These are phyloP conservation scores for Liasis olivaceus DNA, from an alignment of 2,797 vertebrate species.

Conservation along the genomic window DNA sequence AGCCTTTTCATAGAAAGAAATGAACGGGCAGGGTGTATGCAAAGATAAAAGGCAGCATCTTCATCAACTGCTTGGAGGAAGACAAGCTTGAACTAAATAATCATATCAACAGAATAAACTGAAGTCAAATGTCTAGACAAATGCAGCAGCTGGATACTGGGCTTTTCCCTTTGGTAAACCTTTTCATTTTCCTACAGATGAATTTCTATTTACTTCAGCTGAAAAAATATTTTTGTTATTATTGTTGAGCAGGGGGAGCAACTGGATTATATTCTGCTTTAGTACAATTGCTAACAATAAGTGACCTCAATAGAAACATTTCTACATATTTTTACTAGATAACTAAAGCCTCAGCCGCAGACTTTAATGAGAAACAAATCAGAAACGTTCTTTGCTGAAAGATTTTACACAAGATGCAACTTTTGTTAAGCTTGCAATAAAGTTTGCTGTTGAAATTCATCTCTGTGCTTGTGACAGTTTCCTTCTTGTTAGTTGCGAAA, in stretches of 20 bases:
- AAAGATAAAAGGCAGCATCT: not conserved
- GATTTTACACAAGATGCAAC: conserved; percentile 32
- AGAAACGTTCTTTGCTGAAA: conserved; percentile 42
- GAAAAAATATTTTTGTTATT: conserved; percentile 35
- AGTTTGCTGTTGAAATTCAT: not conserved
- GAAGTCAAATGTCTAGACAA: conserved; percentile 45
- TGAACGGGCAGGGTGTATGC: conserved; percentile 28
- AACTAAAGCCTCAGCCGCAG: conserved; percentile 48
- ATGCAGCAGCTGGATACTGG: conserved; percentile 59
- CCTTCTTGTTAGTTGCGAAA: accelerated
- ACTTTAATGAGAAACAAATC: conserved; percentile 31
- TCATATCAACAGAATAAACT: conserved; percentile 36
- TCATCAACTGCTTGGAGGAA: conserved; percentile 27
- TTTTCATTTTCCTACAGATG: conserved; percentile 51
- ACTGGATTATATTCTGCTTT: conserved; percentile 42
- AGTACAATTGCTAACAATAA: conserved; percentile 46
- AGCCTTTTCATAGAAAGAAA: conserved; percentile 32
- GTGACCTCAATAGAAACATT: conserved; percentile 56
- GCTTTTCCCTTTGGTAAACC: conserved; percentile 54
- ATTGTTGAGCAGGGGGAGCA: conserved; percentile 31
- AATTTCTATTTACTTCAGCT: conserved; percentile 65
- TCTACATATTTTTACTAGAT: conserved; percentile 55
- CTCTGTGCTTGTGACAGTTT: conserved; percentile 30
- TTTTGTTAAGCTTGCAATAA: conserved; percentile 2
- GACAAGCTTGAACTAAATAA: conserved; percentile 23